phyloP scores from a whole-genome alignment of 1,140 invertebrate species.

The Pollicipes pollicipes region DNA sequence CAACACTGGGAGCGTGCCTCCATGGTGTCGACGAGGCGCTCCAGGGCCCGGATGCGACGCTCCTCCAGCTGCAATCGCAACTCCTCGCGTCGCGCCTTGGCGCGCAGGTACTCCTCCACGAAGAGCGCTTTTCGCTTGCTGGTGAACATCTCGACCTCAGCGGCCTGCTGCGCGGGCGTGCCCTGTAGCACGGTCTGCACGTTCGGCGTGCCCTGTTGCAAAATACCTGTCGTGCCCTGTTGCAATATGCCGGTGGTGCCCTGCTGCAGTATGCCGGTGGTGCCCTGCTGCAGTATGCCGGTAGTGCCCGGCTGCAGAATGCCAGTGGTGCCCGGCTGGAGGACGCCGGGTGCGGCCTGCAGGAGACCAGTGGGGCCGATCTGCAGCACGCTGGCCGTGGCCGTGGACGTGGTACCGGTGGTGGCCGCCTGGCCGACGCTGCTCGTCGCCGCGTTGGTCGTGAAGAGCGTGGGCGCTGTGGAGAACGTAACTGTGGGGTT shows the following conservation, averaged over 20 bases:
- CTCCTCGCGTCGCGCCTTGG: background rate
- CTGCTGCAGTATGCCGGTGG: no score
- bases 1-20: background rate
- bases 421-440: no score
- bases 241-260: no score
- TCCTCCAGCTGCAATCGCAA: background rate
- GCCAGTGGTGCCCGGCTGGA: background rate
- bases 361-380: background rate
- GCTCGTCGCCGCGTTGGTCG: background rate
- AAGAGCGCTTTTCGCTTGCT: background rate
- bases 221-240: no score
- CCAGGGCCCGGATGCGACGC: background rate
- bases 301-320: no score
- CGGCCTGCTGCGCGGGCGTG: background rate
- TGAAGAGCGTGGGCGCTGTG: background rate
- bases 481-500: background rate
- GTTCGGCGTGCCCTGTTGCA: no score
- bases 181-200: no score
- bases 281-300: no score
- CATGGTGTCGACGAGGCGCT: background rate
- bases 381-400: background rate
- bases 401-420: background rate
- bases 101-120: background rate
- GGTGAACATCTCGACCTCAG: background rate
- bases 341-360: background rate